Evolutionary conservation across 2,113 vertebrate species (phyloP).

Genomic region (Alligator mississippiensis): DNA sequence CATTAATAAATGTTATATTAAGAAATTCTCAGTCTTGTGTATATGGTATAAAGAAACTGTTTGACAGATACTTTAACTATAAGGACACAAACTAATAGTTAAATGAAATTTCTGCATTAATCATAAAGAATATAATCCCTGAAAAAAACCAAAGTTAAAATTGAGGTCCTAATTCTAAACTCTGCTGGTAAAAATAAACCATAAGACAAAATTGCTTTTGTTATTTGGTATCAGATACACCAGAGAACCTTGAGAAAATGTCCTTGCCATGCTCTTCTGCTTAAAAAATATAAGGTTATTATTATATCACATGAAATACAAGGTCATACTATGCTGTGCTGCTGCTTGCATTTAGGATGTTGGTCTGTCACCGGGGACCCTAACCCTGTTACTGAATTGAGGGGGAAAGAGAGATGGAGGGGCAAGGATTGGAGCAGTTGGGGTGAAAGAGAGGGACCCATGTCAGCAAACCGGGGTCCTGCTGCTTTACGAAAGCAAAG

Average conservation of each 20-base stretch:
- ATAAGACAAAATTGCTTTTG: not conserved
- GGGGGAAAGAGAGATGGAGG: too few species aligned
- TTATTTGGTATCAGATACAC: not conserved
- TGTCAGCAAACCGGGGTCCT: too few species aligned
- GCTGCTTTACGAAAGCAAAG: too few species aligned
- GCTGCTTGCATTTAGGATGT: conserved; percentile 37
- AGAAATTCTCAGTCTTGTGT: not conserved
- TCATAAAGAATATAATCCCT: not conserved
- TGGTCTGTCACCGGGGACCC: not conserved
- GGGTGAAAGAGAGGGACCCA: too few species aligned
- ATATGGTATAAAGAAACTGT: not conserved
- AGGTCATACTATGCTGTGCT: not conserved
- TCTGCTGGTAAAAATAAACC: not conserved
- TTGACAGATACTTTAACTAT: not conserved
- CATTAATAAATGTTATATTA: not conserved
- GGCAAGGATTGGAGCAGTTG: too few species aligned
- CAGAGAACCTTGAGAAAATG: conserved; percentile 18
- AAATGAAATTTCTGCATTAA: not conserved
- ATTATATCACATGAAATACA: not conserved
- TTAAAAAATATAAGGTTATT: conserved; percentile 3
- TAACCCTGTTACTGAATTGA: too few species aligned
- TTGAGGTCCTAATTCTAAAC: not conserved
- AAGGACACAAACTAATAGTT: not conserved
- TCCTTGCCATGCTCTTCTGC: not conserved
- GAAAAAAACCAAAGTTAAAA: conserved; percentile 9